Percentiles rank a stretch among this genome's conserved stretches.
Conservation (phyloP, 1,140 invertebrate genomes). For the Bombus haemorrhoidalis region DNA sequence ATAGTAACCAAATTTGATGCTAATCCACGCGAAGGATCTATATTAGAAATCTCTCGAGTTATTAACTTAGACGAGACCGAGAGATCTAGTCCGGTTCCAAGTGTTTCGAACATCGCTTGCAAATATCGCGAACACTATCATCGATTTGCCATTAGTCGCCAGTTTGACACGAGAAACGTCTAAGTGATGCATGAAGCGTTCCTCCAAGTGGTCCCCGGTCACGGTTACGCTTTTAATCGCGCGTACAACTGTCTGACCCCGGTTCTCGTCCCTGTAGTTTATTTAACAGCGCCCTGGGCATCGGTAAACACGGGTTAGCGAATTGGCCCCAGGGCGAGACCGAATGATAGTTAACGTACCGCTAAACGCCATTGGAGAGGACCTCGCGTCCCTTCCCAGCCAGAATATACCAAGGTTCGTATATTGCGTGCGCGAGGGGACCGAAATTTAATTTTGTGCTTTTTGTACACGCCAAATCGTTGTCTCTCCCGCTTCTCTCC, state of each 20-base stretch:
- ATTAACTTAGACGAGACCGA: no score
- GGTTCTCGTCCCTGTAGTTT: slow-evolving; percentile 75
- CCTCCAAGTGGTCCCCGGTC: slow-evolving; percentile 39
- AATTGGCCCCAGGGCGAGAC: slow-evolving; percentile 81
- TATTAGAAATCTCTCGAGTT: no score
- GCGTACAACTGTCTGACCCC: slow-evolving; percentile 64
- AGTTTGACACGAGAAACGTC: background rate
- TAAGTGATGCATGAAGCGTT: background rate
- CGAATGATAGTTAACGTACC: slow-evolving; percentile 83
- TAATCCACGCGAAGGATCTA: no score
- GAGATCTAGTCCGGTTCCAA: no score
- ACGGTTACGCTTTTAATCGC: slow-evolving; percentile 67
- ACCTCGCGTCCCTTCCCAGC: slow-evolving; percentile 61
- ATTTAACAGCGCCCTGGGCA: slow-evolving; percentile 82
- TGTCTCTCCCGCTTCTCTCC: slow-evolving; percentile 44
- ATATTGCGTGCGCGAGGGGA: slow-evolving; percentile 79
- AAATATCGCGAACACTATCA: background rate
- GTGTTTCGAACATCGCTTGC: background rate
- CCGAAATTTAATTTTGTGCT: slow-evolving; percentile 82
- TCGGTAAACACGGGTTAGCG: slow-evolving; percentile 83
- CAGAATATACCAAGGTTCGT: slow-evolving; percentile 64
- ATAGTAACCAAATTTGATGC: no score
- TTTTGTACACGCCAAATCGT: slow-evolving; percentile 80
- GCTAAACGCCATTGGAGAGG: slow-evolving; percentile 82
- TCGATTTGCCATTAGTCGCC: background rate